A percentile compares a stretch with the other conserved stretches of the same genome.
phyloP scores from a whole-genome alignment of 2,888 invertebrate genomes.

The Macrophya alboannulata region DNA sequence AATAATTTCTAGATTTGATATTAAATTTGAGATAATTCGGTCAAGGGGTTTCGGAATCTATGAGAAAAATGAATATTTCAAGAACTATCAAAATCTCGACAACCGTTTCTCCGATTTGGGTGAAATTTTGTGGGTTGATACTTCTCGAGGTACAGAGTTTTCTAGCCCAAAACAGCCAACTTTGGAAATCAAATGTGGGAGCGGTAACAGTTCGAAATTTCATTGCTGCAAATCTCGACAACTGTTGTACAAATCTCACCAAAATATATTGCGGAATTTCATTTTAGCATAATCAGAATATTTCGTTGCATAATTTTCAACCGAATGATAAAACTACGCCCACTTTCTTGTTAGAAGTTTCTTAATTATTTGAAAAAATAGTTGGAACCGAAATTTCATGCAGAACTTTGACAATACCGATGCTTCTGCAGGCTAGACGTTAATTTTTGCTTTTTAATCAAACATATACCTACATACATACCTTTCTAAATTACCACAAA shows the following conservation, averaged over 20 bases:
- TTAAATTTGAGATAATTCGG: neutral
- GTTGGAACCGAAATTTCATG: neutral
- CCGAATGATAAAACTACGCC: neutral
- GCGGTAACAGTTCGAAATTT: neutral
- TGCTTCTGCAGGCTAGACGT: neutral
- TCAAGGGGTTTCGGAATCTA: neutral
- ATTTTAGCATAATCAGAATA: neutral
- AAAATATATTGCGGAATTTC: neutral
- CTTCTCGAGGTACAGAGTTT: neutral
- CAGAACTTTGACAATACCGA: neutral
- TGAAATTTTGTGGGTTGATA: neutral
- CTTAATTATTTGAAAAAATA: neutral
- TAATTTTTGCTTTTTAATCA: neutral
- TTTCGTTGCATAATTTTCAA: neutral
- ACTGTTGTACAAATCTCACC: neutral
- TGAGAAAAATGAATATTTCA: too few relatives aligned
- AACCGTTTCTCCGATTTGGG: neutral
- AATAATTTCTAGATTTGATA: neutral
- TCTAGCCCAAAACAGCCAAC: neutral
- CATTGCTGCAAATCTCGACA: neutral
- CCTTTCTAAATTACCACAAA: conserved; percentile 22
- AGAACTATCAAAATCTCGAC: neutral
- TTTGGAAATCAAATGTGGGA: neutral
- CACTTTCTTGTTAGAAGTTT: neutral
- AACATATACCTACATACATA: neutral